A percentile compares a stretch with the other conserved stretches of the same genome.
These are phyloP conservation scores for Phoenoteleia sp. DNA, from an alignment of 2,888 invertebrate genomes.

Conservation along the genomic window DNA sequence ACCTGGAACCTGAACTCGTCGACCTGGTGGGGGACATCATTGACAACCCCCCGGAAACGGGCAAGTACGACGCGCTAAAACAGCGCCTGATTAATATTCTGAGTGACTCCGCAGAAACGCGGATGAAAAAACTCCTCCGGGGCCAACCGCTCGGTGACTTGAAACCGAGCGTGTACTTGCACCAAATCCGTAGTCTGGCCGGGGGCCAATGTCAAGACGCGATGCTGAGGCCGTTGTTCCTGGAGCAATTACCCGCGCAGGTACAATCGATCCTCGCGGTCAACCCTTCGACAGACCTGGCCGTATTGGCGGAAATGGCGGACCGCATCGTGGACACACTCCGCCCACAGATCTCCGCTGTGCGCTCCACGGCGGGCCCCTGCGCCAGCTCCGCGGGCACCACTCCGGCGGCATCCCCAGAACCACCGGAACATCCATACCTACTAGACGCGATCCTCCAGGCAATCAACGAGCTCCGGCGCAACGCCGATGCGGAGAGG, in stretches of 20 bases:
- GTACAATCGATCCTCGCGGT: conserved; percentile 6
- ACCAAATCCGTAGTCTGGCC: conserved; percentile 3
- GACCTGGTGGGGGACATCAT: conserved; percentile 36
- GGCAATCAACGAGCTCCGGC: too few species aligned
- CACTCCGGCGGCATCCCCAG: too few species aligned
- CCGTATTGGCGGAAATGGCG: neutral
- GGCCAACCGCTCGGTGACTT: conserved; percentile 12
- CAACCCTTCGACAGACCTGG: neutral
- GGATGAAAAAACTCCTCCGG: conserved; percentile 10
- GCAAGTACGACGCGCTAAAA: conserved; percentile 29
- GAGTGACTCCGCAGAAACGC: neutral
- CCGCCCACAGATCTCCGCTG: too few species aligned
- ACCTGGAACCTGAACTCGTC: conserved; percentile 9
- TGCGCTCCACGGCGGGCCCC: too few species aligned
- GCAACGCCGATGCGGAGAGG: too few species aligned
- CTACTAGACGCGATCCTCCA: too few species aligned
- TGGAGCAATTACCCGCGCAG: conserved; percentile 10
- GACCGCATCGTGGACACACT: conserved; percentile 23
- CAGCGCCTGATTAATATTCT: neutral
- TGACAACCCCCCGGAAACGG: neutral
- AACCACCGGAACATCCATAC: too few species aligned
- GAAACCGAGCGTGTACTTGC: conserved; percentile 36
- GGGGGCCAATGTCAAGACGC: conserved; percentile 10
- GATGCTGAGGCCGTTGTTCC: neutral
- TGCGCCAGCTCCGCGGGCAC: too few species aligned